Evolutionary conservation across 2,888 invertebrate species (phyloP).

Genomic region (Dolomedes plantarius): DNA sequence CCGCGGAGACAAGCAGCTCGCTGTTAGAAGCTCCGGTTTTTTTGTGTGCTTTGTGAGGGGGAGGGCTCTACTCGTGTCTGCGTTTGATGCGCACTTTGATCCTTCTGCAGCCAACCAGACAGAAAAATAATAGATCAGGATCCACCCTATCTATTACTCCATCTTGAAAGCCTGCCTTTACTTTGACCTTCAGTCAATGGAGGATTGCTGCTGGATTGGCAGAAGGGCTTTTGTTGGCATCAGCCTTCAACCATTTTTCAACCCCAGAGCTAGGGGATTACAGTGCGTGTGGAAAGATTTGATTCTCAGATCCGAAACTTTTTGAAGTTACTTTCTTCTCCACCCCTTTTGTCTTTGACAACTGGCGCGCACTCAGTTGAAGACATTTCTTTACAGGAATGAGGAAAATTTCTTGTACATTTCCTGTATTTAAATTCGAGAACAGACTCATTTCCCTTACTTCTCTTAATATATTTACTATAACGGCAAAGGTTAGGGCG

Average conservation of each 20-base stretch:
- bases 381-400: too few species aligned
- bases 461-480: too few species aligned
- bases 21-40: too few species aligned
- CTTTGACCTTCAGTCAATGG: neutral
- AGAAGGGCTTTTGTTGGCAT: conserved; percentile 8
- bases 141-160: neutral
- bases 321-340: too few species aligned
- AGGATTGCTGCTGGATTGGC: neutral
- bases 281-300: neutral
- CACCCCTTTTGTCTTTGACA: too few species aligned
- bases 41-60: too few species aligned
- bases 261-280: conserved; percentile 20
- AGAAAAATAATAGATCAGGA: neutral
- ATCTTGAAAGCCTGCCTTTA: conserved; percentile 13
- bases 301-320: conserved; percentile 14
- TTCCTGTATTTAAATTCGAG: too few species aligned
- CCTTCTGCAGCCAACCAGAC: neutral
- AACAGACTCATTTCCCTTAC: too few species aligned
- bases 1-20: too few species aligned
- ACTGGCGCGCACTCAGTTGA: too few species aligned
- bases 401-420: too few species aligned
- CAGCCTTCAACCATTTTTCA: conserved; percentile 25
- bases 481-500: too few species aligned
- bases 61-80: neutral
- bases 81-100: neutral